phyloP scores from a whole-genome alignment of 2,797 vertebrate genomes.

The Neosalanx taihuensis region DNA sequence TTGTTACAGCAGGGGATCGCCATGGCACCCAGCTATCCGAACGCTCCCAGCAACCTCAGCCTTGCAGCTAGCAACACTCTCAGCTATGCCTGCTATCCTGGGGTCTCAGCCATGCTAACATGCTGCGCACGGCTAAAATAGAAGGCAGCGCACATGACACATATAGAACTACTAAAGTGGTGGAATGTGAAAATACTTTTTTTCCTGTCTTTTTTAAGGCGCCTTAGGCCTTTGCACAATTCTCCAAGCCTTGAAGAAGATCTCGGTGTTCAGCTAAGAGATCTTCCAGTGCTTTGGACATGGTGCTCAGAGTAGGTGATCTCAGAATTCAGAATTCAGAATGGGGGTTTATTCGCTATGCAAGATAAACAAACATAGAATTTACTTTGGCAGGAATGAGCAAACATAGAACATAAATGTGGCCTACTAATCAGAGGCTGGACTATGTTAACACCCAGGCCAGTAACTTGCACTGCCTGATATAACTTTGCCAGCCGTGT shows the following conservation, averaged over 20 bases:
- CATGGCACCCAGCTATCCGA: conserved; percentile 51
- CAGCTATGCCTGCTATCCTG: conserved; percentile 62
- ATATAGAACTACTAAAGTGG: conserved; percentile 20
- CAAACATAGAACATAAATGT: no score
- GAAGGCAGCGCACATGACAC: conserved; percentile 30
- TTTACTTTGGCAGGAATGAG: no score
- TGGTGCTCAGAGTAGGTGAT: conserved; percentile 61
- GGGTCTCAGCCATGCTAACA: conserved; percentile 49
- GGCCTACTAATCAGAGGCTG: no score
- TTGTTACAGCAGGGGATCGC: conserved; percentile 54
- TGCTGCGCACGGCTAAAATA: conserved; percentile 41
- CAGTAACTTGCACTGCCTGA: conserved; percentile 62
- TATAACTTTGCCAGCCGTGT: conserved; percentile 72
- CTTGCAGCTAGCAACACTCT: conserved; percentile 53
- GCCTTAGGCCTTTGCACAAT: conserved; percentile 16
- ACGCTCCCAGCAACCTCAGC: conserved; percentile 46
- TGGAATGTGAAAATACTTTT: conserved; percentile 15
- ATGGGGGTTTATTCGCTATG: no score
- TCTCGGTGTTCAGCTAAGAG: conserved; percentile 11
- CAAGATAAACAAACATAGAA: no score
- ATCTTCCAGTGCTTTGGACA: conserved; percentile 39
- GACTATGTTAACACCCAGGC: conserved; percentile 63
- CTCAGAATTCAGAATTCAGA: no score
- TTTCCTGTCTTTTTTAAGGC: no score
- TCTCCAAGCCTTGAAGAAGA: conserved; percentile 12